A percentile compares a stretch with the other conserved stretches of the same genome.
phyloP scores from a whole-genome alignment of 2,888 invertebrate genomes.

The Nephrotoma guestfalica region DNA sequence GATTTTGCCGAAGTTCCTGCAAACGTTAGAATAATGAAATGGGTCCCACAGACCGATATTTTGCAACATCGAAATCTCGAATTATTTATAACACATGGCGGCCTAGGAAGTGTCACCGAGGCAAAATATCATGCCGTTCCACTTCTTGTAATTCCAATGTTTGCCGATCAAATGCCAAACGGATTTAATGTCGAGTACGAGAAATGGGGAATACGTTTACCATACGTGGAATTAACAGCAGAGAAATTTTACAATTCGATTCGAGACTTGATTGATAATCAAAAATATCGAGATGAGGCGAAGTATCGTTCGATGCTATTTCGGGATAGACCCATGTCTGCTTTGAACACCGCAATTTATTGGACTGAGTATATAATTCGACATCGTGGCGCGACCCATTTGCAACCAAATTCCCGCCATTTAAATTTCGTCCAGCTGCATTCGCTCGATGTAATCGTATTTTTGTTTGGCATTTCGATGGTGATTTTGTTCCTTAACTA shows the following conservation, averaged over 20 bases:
- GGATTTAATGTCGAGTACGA: conserved; percentile 29
- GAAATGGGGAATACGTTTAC: conserved; percentile 30
- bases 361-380: conserved; percentile 37
- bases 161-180: conserved; percentile 37
- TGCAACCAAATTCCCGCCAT: conserved; percentile 31
- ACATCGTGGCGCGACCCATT: conserved; percentile 31
- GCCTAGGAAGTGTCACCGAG: conserved; percentile 34
- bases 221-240: conserved; percentile 23
- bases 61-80: conserved; percentile 34
- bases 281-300: conserved; percentile 17
- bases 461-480: neutral
- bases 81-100: conserved; percentile 35
- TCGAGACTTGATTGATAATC: conserved; percentile 13
- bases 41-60: conserved; percentile 35
- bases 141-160: conserved; percentile 36
- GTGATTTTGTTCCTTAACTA: neutral
- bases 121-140: conserved; percentile 35
- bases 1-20: conserved; percentile 21
- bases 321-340: conserved; percentile 32
- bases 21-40: conserved; percentile 29
- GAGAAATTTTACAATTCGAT: conserved; percentile 19
- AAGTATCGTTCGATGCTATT: conserved; percentile 28
- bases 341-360: conserved; percentile 34
- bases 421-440: conserved; percentile 29
- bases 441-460: conserved; percentile 30